These are phyloP conservation scores for Centropristis striata DNA, from an alignment of 2,113 vertebrate genomes.

Conservation along the genomic window DNA sequence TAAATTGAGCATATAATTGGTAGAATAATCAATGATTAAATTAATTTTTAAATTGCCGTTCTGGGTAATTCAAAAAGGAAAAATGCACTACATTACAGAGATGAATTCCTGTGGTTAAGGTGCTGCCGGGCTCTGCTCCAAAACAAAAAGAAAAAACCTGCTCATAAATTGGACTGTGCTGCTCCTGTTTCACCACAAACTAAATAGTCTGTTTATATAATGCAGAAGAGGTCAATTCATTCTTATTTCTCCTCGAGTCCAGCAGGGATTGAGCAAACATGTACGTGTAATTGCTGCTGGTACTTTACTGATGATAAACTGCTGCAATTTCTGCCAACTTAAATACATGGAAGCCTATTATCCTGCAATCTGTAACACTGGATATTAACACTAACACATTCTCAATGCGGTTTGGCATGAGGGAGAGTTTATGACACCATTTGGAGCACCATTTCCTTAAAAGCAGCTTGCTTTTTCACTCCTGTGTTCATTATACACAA, in stretches of 20 bases:
- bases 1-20: not conserved
- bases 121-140: not conserved
- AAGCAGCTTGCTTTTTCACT: constrained; percentile 23
- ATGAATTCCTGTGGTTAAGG: not conserved
- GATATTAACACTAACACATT: constrained; percentile 31
- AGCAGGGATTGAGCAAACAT: constrained; percentile 36
- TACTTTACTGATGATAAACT: constrained; percentile 38
- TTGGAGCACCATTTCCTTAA: constrained; percentile 29
- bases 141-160: not conserved
- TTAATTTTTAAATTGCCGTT: not conserved
- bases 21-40: not conserved
- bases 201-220: constrained; percentile 30
- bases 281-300: constrained; percentile 24
- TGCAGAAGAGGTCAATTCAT: constrained; percentile 15
- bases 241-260: constrained; percentile 6
- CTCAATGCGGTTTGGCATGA: constrained; percentile 26
- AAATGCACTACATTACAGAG: not conserved
- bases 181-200: constrained; percentile 11
- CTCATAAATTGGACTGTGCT: not conserved
- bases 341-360: constrained; percentile 39
- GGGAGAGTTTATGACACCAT: constrained; percentile 27
- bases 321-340: constrained; percentile 23
- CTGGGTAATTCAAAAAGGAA: not conserved
- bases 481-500: constrained; percentile 10
- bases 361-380: constrained; percentile 41